Conservation (phyloP, 2,113 vertebrate genomes). For the Meles meles region DNA sequence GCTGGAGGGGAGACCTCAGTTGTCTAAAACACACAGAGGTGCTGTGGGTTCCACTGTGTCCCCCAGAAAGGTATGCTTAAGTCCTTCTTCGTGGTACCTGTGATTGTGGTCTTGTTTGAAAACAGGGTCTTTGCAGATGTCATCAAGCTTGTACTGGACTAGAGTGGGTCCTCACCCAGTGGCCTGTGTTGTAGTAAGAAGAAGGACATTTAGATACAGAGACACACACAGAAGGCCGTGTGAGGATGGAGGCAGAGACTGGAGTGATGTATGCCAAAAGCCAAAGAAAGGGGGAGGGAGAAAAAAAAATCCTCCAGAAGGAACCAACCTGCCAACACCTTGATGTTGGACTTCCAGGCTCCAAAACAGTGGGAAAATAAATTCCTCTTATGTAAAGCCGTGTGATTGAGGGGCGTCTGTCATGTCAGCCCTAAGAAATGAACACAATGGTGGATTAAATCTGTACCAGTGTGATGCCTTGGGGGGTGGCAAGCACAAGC, state of each 20-base stretch:
- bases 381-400: neutral
- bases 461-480: neutral
- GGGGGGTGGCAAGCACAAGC: neutral
- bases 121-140: neutral
- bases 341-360: neutral
- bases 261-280: neutral
- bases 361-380: neutral
- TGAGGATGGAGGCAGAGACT: neutral
- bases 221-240: neutral
- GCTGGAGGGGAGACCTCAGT: no score
- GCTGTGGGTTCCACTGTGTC: no score
- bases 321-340: fast-evolving
- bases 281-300: neutral
- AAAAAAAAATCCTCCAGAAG: neutral
- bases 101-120: neutral
- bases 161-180: neutral
- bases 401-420: neutral
- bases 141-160: neutral
- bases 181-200: neutral
- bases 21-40: no score
- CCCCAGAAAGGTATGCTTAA: no score
- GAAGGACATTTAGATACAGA: neutral
- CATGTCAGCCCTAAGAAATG: neutral
- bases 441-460: neutral
- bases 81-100: no score